phyloP scores from a whole-genome alignment of 2,113 vertebrate species.

The Corythaixoides concolor region DNA sequence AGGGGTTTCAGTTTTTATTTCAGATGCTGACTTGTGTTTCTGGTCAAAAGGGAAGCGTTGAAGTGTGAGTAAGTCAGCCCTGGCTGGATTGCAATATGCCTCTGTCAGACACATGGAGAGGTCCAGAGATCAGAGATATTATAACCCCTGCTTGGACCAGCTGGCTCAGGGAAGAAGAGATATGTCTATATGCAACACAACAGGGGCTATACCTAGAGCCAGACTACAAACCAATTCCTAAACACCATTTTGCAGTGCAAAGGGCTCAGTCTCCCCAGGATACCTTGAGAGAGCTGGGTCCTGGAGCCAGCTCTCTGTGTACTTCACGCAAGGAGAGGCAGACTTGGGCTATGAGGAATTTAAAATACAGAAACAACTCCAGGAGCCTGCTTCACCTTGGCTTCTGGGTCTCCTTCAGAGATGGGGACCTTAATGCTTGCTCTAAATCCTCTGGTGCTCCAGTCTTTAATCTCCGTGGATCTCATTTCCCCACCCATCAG shows the following conservation, averaged over 20 bases:
- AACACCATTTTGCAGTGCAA: not conserved
- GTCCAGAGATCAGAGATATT: not conserved
- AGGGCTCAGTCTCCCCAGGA: not conserved
- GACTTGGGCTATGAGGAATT: not conserved
- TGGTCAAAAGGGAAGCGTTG: not conserved
- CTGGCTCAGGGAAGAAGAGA: accelerated
- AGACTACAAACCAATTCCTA: not conserved
- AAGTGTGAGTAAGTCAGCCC: not conserved
- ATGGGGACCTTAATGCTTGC: not conserved
- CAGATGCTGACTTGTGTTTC: not conserved
- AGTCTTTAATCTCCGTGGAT: slow-evolving; percentile 20
- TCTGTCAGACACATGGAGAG: not conserved
- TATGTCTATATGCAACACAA: not conserved
- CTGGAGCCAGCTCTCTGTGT: not conserved
- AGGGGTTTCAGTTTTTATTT: not conserved
- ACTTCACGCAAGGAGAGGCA: not conserved
- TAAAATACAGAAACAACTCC: not conserved
- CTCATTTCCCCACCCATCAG: not conserved
- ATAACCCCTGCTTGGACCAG: not conserved
- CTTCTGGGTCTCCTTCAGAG: not conserved
- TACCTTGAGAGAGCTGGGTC: not conserved
- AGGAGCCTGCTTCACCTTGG: not conserved
- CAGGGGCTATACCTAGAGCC: not conserved
- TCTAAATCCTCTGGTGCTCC: not conserved
- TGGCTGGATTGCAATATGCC: not conserved